Percentiles rank a stretch among this genome's conserved stretches.
phyloP scores from a whole-genome alignment of 2,113 vertebrate species.

The Hyla sarda region DNA sequence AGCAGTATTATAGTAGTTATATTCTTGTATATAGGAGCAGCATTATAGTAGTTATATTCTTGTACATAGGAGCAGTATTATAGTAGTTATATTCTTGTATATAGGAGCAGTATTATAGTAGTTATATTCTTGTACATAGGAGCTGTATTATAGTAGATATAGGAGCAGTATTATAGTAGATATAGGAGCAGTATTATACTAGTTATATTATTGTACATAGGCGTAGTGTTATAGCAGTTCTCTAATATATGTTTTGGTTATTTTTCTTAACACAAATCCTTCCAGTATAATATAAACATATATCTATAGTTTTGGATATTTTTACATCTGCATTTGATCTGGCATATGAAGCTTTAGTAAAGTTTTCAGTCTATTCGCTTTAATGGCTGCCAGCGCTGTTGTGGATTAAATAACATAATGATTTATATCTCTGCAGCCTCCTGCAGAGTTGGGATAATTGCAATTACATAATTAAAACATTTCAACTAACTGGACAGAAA shows the following conservation, averaged over 20 bases:
- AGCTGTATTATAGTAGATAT: not conserved
- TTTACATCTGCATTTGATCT: not conserved
- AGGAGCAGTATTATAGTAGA: not conserved
- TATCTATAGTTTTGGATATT: not conserved
- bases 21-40: not conserved
- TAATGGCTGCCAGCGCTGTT: not conserved
- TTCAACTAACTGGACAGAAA: not conserved
- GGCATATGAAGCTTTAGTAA: not conserved
- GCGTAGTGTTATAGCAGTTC: no score
- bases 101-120: no score
- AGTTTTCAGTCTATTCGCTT: not conserved
- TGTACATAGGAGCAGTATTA: no score
- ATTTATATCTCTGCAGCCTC: not conserved
- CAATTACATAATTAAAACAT: constrained; percentile 26
- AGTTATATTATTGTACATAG: no score
- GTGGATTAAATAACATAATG: not conserved
- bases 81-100: no score
- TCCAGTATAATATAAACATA: not conserved
- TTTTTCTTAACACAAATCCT: not conserved
- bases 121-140: not conserved
- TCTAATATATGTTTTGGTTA: not conserved
- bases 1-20: not conserved
- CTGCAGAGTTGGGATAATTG: constrained; percentile 10
- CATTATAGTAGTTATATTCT: not conserved
- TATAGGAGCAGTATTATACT: no score